These are phyloP conservation scores for Nephila pilipes DNA, from an alignment of 1,140 invertebrate species.

Conservation along the genomic window DNA sequence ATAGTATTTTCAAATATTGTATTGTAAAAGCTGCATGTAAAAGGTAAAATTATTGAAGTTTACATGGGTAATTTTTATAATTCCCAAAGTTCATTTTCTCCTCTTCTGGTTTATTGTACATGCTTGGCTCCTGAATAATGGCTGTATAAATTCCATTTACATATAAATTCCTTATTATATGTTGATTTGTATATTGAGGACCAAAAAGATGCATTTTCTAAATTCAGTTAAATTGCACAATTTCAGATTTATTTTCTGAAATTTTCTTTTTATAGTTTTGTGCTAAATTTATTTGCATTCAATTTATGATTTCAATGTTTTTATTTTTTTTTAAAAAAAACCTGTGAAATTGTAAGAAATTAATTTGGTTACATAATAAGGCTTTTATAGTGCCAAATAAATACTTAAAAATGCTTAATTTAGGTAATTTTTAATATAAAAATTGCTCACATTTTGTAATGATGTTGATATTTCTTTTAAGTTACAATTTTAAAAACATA, in stretches of 20 bases:
- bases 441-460: not conserved
- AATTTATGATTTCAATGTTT: not conserved
- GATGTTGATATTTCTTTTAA: not conserved
- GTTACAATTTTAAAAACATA: too few relatives aligned
- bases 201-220: not conserved
- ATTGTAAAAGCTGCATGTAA: not conserved
- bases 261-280: not conserved
- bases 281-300: too few relatives aligned
- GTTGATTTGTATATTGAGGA: not conserved
- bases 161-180: not conserved
- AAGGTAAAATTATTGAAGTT: not conserved
- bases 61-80: not conserved
- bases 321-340: not conserved
- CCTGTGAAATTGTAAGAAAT: not conserved
- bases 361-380: not conserved
- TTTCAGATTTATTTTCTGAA: not conserved
- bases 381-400: conserved; percentile 20
- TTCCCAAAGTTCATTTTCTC: not conserved
- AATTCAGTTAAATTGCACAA: not conserved
- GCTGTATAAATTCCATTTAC: not conserved
- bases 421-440: not conserved
- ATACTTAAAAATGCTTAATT: not conserved
- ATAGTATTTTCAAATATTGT: too few relatives aligned
- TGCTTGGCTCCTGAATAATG: not conserved
- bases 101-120: not conserved